Percentiles rank a stretch among this genome's conserved stretches.
Evolutionary conservation across 2,797 vertebrate genomes (phyloP).

Genomic region (Vespertilio murinus): DNA sequence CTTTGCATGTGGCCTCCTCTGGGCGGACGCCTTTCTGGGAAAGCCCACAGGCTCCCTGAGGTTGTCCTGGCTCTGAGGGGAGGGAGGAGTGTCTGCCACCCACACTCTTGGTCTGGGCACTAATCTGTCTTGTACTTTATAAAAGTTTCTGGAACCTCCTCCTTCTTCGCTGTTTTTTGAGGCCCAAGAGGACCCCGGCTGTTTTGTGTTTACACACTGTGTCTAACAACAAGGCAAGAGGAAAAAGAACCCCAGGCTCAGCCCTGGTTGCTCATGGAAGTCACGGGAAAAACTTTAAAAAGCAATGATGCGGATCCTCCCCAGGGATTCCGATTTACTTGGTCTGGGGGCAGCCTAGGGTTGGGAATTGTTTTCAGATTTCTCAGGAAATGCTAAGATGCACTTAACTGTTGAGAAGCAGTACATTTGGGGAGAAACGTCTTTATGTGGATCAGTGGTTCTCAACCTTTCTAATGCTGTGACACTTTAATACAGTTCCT

Average conservation of each 20-base stretch:
- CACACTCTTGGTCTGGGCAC: not conserved
- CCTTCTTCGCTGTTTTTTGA: conserved; percentile 23
- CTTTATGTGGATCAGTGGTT: too few relatives aligned
- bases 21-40: conserved; percentile 94
- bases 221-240: conserved; percentile 71
- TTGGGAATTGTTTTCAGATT: not conserved
- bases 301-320: not conserved
- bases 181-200: too few relatives aligned
- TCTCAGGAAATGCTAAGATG: not conserved
- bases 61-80: not conserved
- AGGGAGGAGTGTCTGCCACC: not conserved
- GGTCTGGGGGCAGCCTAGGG: not conserved
- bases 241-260: not conserved
- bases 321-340: not conserved
- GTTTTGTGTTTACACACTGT: conserved; percentile 57
- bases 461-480: too few relatives aligned
- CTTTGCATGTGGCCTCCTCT: conserved; percentile 98
- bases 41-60: conserved; percentile 79
- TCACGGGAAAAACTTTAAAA: not conserved
- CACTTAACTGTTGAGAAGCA: not conserved
- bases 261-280: not conserved
- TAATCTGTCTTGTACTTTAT: conserved; percentile 46
- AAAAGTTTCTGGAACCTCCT: not conserved
- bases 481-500: too few relatives aligned
- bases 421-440: not conserved